Base-by-base conservation (phyloP, 2,113 vertebrate species). In the Serilophus lunatus region DNA sequence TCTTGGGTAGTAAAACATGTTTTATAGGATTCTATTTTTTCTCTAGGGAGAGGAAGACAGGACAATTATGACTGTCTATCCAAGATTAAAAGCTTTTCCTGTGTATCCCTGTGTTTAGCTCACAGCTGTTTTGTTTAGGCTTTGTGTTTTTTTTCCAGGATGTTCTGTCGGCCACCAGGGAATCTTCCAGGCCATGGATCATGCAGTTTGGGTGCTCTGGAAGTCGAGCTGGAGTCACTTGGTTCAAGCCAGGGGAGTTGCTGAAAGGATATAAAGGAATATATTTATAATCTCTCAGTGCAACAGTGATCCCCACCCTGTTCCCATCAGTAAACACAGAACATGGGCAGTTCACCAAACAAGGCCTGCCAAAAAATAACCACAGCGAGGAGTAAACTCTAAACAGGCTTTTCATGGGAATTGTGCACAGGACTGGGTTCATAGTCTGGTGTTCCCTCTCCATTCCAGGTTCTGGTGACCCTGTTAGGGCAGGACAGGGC, bases 31-130 rank as follows among this genome's bases (percentile, higher is more conserved):
- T 66, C 56, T 56, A 12, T 5, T 76, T 65, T 75, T 77, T 42
- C 42, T 53, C 66, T 61, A 38, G 61, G 49, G 31, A 88, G 83
- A 95, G 94, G 84, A 96, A 94, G 82, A 36, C 35, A 54, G 25
- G 86, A 70, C 42, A 80, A 18, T 89, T 16, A 29, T 3, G 31
- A 36, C 59, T 88, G 83, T 60, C 83, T 64, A 10, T 47, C 83
- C 81, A 35, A 88, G 91, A 95, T 92, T 4, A 91, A 90, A 93
- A 90, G 82, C 92, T 93, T 85, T 97, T 97, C 96, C 97, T 92
- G 85, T 94, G 78, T 64, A 75, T 87, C 69, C 84, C 93, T 89
- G 57, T 60, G 66, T 95, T 96, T 97, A 92, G 91, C 51, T 95
- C 63, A 29, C 56, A 50, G 54, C 77, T 92, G 71, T 24, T 94